Base-by-base conservation (phyloP, 1,140 invertebrate species). In the Schlechtendalia chinensis region DNA sequence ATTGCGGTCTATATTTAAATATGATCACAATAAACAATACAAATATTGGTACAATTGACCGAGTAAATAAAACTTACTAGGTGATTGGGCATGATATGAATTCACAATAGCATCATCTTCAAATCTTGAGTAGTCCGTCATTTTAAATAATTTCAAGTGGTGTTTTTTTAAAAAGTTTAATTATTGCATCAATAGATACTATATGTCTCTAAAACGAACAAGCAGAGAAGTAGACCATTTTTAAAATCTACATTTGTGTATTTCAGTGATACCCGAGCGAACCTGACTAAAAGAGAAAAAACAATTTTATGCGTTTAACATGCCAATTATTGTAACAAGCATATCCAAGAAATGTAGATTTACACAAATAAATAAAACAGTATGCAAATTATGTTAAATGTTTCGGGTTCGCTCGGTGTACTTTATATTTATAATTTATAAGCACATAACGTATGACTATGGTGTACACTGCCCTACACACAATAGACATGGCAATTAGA, bases 121-220 rank as follows among this genome's bases (percentile, higher is more conserved):
- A 39, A 81, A 81, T 77, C 81, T 61, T n/a, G 61, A 65, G 27
- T 81, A 81, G 32, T 79, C 75, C 1, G 75, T 59, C 75, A 79
- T 79, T 61, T 47, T 79, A 11, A 54, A 54, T 12, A 0, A 5
- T 19, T 54, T n/a, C n/a, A 3, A 39, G 12, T 8, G 2, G 27
- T n/a, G n/a, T 72, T 54, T 29, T 14, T 14, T 17, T 2, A 54
- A n/a, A 3, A 54, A 72, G 22, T n/a, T 29, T 27, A 54, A 54
- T n/a, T 22, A 27, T 53, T 50, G 24, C 22, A 29, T 19, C 24
- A 71, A n/a, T 39, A 39, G 8, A 4, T 19, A 54, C 14, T 12
- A n/a, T 10, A 29, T 16, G 0, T 3, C 5, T 47, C 1, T 16
- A 5, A 69, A 47, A 24, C 3, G 0, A 69, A 24, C 65, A 24